Base-by-base conservation (phyloP, 2,113 vertebrate genomes). In the Tupaia tana region DNA sequence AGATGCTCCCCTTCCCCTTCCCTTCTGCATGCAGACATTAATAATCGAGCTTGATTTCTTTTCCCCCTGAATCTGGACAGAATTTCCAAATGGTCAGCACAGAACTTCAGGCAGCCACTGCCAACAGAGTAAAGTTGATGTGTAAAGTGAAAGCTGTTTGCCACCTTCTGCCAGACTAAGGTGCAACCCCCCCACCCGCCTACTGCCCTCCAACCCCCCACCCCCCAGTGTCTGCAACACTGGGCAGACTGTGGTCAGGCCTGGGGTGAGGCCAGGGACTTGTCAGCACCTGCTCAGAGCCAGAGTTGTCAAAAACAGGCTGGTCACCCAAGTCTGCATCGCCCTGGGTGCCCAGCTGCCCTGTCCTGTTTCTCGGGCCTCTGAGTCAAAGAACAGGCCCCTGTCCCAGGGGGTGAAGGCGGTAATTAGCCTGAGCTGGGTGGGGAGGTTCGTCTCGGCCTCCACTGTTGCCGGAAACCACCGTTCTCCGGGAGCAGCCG, bases 351-450 rank as follows among this genome's bases (percentile, higher is more conserved):
- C 64, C 81, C 11, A 52, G 85, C 56, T 92, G 80, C 56, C 18
- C 56, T 74, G 77, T 89, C 81, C 85, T 89, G 31, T 75, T 93
- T 78, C 84, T 95, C 63, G 69, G 61, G 29, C 56, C 34, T 93
- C 31, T 84, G 83, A 93, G 82, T 71, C 91, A 84, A 89, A 90
- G 93, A 83, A 43, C 83, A 92, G 56, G 63, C 52, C 86, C 67
- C 69, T 54, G 22, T 63, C 79, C 69, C 69, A 13, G 74, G 81
- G 52, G 90, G 73, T 64, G 63, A 90, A 75, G 70, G 93, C 22
- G 70, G 87, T 90, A 86, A 96, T 96, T 93, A 95, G 86, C 69
- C 31, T 27, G 89, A 24, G 63, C 27, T 86, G 92, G 27, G 85
- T 82, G 86, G 90, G 89, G 92, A 95, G 80, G 43, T 74, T 75